Evolutionary conservation across 2,888 invertebrate genomes (phyloP).

Genomic region (Calameuta idolon): DNA sequence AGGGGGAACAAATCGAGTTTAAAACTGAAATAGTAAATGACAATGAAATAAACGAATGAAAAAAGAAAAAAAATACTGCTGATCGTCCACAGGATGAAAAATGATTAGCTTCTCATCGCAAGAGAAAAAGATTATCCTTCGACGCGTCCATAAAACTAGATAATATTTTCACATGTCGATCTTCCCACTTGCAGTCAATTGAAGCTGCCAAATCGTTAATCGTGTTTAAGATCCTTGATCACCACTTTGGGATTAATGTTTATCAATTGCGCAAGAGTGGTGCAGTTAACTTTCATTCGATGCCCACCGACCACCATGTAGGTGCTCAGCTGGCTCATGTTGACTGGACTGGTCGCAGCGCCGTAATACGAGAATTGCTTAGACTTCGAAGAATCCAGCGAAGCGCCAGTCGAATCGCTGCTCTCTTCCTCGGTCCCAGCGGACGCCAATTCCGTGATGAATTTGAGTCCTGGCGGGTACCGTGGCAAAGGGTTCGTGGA

Average conservation of each 20-base stretch:
- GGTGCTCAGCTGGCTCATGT: constrained; percentile 68
- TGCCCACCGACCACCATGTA: constrained; percentile 71
- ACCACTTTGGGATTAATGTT: constrained; percentile 69
- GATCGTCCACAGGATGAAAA: no score
- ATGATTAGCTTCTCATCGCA: no score
- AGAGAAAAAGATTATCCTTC: no score
- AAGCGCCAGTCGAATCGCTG: not conserved
- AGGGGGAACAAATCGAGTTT: no score
- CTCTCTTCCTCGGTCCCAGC: constrained; percentile 42
- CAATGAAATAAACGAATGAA: no score
- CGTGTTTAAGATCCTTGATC: constrained; percentile 62
- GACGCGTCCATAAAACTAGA: no score
- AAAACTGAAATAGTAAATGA: no score
- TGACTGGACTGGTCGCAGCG: constrained; percentile 61
- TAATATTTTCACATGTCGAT: not conserved
- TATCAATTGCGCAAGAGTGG: constrained; percentile 69
- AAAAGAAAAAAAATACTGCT: no score
- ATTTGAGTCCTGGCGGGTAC: constrained; percentile 38
- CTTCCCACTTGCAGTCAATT: not conserved
- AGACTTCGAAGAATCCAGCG: constrained; percentile 7
- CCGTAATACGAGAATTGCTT: constrained; percentile 69
- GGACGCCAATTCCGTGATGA: constrained; percentile 26
- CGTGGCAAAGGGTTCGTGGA: constrained; percentile 68
- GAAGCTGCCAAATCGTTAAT: not conserved
- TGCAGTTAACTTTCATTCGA: constrained; percentile 68